Base-by-base conservation (phyloP, 2,113 vertebrate genomes). In the Brienomyrus longianalis region DNA sequence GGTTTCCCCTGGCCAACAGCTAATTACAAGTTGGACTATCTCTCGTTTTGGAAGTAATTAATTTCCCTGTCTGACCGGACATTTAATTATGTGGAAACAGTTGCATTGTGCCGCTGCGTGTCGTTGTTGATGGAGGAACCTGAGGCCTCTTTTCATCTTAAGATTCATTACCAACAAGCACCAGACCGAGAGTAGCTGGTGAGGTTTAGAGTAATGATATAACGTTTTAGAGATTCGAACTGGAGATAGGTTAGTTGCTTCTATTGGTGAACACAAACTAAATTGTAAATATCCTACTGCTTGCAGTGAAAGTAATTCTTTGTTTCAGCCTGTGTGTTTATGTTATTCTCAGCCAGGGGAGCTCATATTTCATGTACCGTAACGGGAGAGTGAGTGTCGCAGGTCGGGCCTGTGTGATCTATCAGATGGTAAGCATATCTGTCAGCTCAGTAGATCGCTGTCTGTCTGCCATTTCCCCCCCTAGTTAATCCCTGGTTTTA, bases 41-140 rank as follows among this genome's bases (percentile, higher is more conserved):
- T 62, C 86, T 89, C 90, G 90, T 91, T 92, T 90, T 91, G 91
- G 84, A 91, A 91, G 88, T 90, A 52, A 83, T 92, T 91, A 43
- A 90, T 92, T 90, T 93, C 88, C 89, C 87, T 90, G 88, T 88
- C 70, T 89, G 66, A 74, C 50, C 48, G 77, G 52, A 59, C 83
- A 83, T 88, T 31, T 88, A 86, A 59, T 90, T 48, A 90, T 23
- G 47, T 62, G 56, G 47, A 15, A 88, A 66, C 70, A 5, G 48
- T 35, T 43, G 39, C 66, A 59, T 89, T 86, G 66, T 89, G 27
- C 70, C 47, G 54, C 31, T 35, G 62, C 31, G 27, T 83, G 62
- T 1, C 70, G 17, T 19, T 87, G 15, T 80, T 48, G 9, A 35
- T 13, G 15, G 77, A 27, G 8, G 8, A n/a, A 6, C 21, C 50